phyloP scores from a whole-genome alignment of 2,797 vertebrate genomes.

The Danio aesculapii region DNA sequence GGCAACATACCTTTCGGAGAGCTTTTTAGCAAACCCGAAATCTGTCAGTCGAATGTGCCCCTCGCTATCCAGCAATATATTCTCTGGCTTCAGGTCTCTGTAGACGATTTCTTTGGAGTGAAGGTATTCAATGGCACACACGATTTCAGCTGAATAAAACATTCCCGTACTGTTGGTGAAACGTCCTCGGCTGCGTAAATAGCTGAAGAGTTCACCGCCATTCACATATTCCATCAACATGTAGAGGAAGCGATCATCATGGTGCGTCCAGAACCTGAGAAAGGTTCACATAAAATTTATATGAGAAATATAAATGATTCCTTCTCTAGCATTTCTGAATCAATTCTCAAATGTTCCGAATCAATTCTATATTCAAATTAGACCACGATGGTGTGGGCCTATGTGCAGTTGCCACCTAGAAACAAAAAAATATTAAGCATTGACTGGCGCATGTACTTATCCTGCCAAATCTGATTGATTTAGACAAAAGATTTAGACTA shows the following conservation, averaged over 20 bases:
- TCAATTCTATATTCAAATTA: too few relatives aligned
- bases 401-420: too few relatives aligned
- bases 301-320: not conserved
- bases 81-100: constrained; percentile 96
- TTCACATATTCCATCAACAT: constrained; percentile 97
- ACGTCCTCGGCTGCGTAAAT: constrained; percentile 90
- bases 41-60: constrained; percentile 97
- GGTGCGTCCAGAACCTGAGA: constrained; percentile 93
- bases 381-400: too few relatives aligned
- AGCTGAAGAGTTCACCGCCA: constrained; percentile 96
- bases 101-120: constrained; percentile 94
- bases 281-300: not conserved
- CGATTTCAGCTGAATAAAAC: constrained; percentile 92
- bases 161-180: constrained; percentile 88
- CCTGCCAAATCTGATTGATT: too few relatives aligned
- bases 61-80: constrained; percentile 93
- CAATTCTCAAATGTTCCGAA: too few relatives aligned
- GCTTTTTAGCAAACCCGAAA: constrained; percentile 97
- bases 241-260: constrained; percentile 92
- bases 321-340: too few relatives aligned
- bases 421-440: too few relatives aligned
- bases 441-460: too few relatives aligned
- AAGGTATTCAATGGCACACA: constrained; percentile 96
- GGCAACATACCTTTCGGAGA: constrained; percentile 87
- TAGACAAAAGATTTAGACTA: too few relatives aligned